phyloP scores from a whole-genome alignment of 2,797 vertebrate species.

The Acestrorhynchus altus region DNA sequence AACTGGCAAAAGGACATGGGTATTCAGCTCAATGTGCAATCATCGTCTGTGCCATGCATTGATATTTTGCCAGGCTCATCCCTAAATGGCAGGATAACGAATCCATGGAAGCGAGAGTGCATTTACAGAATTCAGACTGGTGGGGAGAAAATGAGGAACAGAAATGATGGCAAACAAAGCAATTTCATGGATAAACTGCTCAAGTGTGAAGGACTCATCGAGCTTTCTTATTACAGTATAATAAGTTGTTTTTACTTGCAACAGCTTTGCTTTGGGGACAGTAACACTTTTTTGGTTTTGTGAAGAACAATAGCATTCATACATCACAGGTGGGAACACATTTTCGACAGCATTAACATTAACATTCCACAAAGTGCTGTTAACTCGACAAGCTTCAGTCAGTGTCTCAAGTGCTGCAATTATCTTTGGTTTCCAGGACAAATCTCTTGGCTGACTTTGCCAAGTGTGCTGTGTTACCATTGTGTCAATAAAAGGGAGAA shows the following conservation, averaged over 20 bases:
- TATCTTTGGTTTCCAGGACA: slow-evolving; percentile 58
- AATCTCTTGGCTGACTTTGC: slow-evolving; percentile 51
- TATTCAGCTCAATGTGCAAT: slow-evolving; percentile 25
- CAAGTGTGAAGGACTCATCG: slow-evolving; percentile 33
- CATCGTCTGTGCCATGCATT: slow-evolving; percentile 22
- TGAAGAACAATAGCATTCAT: background rate
- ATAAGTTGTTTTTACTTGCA: background rate
- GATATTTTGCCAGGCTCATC: slow-evolving; percentile 37
- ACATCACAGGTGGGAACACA: slow-evolving; percentile 17
- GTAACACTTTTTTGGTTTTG: background rate
- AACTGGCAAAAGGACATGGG: slow-evolving; percentile 39
- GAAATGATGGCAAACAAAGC: slow-evolving; percentile 18
- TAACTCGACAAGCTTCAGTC: slow-evolving; percentile 44
- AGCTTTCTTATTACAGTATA: slow-evolving; percentile 21
- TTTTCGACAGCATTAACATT: slow-evolving; percentile 28
- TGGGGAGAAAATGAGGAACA: slow-evolving; percentile 27
- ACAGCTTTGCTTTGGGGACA: slow-evolving; percentile 2
- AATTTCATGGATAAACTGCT: slow-evolving; percentile 33
- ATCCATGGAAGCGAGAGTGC: slow-evolving; percentile 16
- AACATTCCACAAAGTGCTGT: slow-evolving; percentile 38
- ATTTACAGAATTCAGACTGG: slow-evolving; percentile 24
- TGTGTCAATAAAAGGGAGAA: slow-evolving; percentile 43
- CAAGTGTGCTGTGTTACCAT: slow-evolving; percentile 52
- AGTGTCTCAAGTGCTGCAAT: slow-evolving; percentile 42
- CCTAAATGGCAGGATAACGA: slow-evolving; percentile 23